Evolutionary conservation across 2,113 vertebrate species (phyloP).

Genomic region (Alethe castanea): DNA sequence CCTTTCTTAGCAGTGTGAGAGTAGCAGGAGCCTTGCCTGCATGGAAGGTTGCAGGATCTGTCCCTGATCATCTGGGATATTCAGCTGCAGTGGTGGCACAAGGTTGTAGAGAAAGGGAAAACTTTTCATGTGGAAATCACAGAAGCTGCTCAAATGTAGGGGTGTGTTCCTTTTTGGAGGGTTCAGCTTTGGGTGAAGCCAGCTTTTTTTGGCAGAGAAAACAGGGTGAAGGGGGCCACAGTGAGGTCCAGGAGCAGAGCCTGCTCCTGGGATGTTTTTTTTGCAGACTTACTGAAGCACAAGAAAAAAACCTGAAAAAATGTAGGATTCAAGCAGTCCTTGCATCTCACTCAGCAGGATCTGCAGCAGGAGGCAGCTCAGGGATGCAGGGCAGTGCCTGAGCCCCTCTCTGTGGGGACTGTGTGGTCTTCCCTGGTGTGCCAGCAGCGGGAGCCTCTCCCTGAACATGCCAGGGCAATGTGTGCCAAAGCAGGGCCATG

Average conservation of each 20-base stretch:
- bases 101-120: accelerated
- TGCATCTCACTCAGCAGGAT: accelerated
- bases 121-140: neutral
- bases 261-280: neutral
- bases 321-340: neutral
- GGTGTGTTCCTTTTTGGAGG: neutral
- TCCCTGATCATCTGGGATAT: neutral
- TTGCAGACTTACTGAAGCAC: neutral
- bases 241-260: neutral
- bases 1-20: neutral
- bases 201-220: neutral
- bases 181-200: neutral
- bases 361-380: neutral
- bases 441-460: neutral
- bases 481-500: neutral
- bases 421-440: accelerated
- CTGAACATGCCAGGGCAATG: accelerated
- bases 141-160: accelerated
- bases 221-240: accelerated
- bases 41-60: neutral
- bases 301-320: neutral
- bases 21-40: neutral
- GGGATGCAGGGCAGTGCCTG: neutral
- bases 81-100: neutral
- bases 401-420: accelerated